phyloP scores from a whole-genome alignment of 2,888 invertebrate species.

The Stramonita haemastoma region DNA sequence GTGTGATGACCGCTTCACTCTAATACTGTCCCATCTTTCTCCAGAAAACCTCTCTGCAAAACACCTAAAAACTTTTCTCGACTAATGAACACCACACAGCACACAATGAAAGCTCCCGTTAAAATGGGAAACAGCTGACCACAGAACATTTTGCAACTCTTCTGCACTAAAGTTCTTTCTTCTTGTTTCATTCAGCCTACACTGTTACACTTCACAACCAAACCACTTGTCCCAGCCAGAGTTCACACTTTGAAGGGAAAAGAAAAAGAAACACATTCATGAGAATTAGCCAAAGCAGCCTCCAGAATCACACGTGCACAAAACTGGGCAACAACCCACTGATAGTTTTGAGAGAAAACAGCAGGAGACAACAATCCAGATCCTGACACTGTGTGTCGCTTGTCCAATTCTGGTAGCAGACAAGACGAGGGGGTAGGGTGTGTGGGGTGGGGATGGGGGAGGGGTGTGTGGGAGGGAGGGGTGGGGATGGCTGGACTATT shows the following conservation, averaged over 20 bases:
- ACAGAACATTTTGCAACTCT: background rate
- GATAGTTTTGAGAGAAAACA: too few relatives aligned
- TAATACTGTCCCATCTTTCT: background rate
- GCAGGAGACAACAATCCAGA: background rate
- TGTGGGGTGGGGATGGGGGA: background rate
- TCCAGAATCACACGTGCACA: too few relatives aligned
- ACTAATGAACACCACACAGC: background rate
- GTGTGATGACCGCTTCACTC: background rate
- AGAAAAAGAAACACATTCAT: too few relatives aligned
- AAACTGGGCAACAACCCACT: too few relatives aligned
- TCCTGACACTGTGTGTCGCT: background rate
- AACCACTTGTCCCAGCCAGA: too few relatives aligned
- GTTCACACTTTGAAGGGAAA: too few relatives aligned
- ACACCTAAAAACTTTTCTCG: background rate
- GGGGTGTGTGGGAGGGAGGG: background rate
- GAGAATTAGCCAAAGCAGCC: too few relatives aligned
- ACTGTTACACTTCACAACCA: background rate
- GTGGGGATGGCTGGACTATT: too few relatives aligned
- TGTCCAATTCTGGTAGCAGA: background rate
- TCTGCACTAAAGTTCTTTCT: background rate
- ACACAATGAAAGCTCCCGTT: background rate
- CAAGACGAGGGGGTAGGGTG: background rate
- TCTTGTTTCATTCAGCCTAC: background rate
- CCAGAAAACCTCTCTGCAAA: background rate
- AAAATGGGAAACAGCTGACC: background rate